Conservation (phyloP, 1,140 invertebrate genomes). For the Bombus superbus region DNA sequence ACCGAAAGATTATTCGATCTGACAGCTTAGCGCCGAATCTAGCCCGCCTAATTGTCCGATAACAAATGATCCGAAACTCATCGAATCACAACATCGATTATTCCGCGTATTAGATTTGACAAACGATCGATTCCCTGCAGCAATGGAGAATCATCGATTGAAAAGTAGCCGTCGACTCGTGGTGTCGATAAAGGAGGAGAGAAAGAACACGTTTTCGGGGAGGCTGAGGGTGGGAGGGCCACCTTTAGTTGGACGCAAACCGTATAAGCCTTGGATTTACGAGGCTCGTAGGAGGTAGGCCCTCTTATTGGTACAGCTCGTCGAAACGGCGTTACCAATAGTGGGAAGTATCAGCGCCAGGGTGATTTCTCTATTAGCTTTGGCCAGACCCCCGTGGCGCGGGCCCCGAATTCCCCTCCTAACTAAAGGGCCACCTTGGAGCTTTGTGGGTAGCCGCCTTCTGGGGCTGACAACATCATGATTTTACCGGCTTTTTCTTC, state of each 20-base stretch:
- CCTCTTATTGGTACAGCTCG: conserved; percentile 52
- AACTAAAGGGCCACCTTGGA: conserved; percentile 64
- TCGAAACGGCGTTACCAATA: conserved; percentile 66
- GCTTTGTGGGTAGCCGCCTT: conserved; percentile 69
- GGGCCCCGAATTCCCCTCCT: conserved; percentile 36
- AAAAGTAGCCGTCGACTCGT: conserved; percentile 13
- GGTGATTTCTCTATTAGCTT: conserved; percentile 76
- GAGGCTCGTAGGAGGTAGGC: conserved; percentile 60
- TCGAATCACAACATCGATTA: conserved; percentile 31
- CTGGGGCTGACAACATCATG: conserved; percentile 60
- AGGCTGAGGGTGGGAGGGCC: background rate
- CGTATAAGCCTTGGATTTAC: conserved; percentile 68
- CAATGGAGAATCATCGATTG: conserved; percentile 15
- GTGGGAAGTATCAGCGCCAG: conserved; percentile 70
- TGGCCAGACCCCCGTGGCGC: conserved; percentile 66
- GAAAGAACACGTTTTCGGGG: background rate
- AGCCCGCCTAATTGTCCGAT: background rate
- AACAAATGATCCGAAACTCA: conserved; percentile 12
- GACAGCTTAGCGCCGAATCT: background rate
- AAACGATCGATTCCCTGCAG: conserved; percentile 31
- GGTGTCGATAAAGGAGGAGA: background rate
- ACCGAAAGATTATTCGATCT: background rate
- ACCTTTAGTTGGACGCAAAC: conserved; percentile 38
- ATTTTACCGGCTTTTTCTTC: conserved; percentile 67
- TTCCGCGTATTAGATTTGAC: conserved; percentile 21